phyloP scores from a whole-genome alignment of 2,888 invertebrate species.

The Amitus sp. region DNA sequence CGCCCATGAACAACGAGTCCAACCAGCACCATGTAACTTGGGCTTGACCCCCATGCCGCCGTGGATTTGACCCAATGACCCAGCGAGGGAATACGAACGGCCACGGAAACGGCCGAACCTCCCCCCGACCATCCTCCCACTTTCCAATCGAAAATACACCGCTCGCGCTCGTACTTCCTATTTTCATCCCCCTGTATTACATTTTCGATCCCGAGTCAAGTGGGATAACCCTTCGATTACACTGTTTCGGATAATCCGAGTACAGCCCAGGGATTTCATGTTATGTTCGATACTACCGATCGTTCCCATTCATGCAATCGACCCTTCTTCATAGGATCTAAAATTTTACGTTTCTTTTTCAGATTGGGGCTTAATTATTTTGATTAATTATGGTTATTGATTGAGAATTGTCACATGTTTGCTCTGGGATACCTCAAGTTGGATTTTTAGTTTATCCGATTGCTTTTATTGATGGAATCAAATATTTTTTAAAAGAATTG shows the following conservation, averaged over 20 bases:
- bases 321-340: no score
- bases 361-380: no score
- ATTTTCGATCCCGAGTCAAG: not conserved
- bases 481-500: no score
- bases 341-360: no score
- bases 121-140: conserved; percentile 30
- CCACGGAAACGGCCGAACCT: conserved; percentile 53
- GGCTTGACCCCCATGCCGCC: conserved; percentile 51
- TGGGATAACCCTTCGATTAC: not conserved
- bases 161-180: conserved; percentile 15
- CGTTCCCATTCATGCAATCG: no score
- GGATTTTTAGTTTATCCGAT: no score
- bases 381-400: no score
- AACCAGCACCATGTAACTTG: conserved; percentile 41
- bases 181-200: conserved; percentile 4
- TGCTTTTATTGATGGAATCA: no score
- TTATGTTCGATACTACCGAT: no score
- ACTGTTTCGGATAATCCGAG: not conserved
- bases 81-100: conserved; percentile 54
- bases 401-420: no score
- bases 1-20: conserved; percentile 42
- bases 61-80: conserved; percentile 65
- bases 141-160: conserved; percentile 38
- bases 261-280: not conserved
- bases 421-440: no score